Evolutionary conservation across 1,140 invertebrate species (phyloP).

Genomic region (Scaptomyza hsui): DNA sequence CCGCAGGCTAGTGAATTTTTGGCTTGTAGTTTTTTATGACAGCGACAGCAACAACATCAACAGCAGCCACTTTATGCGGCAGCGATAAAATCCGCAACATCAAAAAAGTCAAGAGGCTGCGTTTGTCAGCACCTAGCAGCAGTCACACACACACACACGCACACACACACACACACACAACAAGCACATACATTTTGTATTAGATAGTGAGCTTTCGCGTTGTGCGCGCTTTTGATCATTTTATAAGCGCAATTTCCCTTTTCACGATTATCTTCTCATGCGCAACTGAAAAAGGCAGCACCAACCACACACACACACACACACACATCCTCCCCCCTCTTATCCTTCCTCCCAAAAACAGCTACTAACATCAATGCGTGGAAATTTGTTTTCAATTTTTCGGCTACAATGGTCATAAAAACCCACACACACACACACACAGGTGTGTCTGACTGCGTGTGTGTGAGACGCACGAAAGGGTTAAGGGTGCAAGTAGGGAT

Average conservation of each 20-base stretch:
- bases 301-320: neutral
- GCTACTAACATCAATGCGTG: conserved; percentile 58
- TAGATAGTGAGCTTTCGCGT: conserved; percentile 22
- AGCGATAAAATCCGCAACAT: conserved; percentile 28
- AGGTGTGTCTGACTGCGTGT: conserved; percentile 16
- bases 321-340: neutral
- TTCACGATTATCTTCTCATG: conserved; percentile 73
- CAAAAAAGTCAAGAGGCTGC: conserved; percentile 46
- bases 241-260: conserved; percentile 67
- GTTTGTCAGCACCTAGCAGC: conserved; percentile 55
- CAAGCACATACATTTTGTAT: conserved; percentile 8
- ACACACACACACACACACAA: conserved; percentile 1
- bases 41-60: conserved; percentile 13
- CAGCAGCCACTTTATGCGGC: conserved; percentile 7
- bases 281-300: conserved; percentile 39
- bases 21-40: neutral
- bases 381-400: conserved; percentile 82
- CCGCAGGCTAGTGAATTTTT: neutral
- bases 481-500: conserved; percentile 39
- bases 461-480: conserved; percentile 51
- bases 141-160: conserved; percentile 17
- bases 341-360: conserved; percentile 12
- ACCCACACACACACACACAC: conserved; percentile 40
- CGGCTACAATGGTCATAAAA: conserved; percentile 73
- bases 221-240: conserved; percentile 64